Base-by-base conservation (phyloP, 2,797 vertebrate species). In the Tauraco hartlaubi region DNA sequence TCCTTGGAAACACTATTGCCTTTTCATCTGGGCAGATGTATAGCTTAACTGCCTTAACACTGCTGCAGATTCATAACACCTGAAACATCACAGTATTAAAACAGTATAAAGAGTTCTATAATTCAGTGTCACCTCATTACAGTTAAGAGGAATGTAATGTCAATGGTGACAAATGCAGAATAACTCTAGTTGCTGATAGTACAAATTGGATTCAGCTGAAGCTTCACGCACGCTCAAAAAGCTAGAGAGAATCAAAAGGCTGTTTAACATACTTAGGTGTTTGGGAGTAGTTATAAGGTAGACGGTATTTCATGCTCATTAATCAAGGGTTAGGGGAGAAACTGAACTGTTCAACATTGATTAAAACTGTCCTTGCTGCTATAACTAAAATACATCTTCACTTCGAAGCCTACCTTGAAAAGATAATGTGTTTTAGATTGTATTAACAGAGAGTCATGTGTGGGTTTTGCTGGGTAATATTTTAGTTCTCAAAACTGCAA, bases 91-190 rank as follows among this genome's bases (percentile, higher is more conserved):
- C 22, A 10, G 71, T 48, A 72, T 66, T 82, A 91, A 22, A 66
- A 23, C n/a, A 12, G 13, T 7, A 48, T 55, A 75, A 92, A 73
- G 43, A 48, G n/a, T 35, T 93, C 55, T 73, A 12, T 82, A 92
- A 63, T 48, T 96, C 77, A 82, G 35, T 69, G 59, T 55, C 84
- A 85, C 59, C 48, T 91, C 92, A 73, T 85, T 87, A 78, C 0
- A 0, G 48, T 41, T 85, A 43, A 56, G 51, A 89, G 77, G 43
- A 87, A 82, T 91, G 66, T 77, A 90, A 94, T 71, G 73, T 52
- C 81, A 95, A 41, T 72, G 76, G 80, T 88, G 78, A 90, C 81
- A 94, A 92, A 92, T 52, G 86, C 76, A 69, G 81, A 90, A 74
- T 85, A 85, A 56, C 52, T 93, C 63, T n/a, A 59, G 87, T 71